Evolutionary conservation across 2,888 invertebrate species (phyloP), one percentile per base, ranked within the genome.

Genomic region (Abrostola triplasia): DNA sequence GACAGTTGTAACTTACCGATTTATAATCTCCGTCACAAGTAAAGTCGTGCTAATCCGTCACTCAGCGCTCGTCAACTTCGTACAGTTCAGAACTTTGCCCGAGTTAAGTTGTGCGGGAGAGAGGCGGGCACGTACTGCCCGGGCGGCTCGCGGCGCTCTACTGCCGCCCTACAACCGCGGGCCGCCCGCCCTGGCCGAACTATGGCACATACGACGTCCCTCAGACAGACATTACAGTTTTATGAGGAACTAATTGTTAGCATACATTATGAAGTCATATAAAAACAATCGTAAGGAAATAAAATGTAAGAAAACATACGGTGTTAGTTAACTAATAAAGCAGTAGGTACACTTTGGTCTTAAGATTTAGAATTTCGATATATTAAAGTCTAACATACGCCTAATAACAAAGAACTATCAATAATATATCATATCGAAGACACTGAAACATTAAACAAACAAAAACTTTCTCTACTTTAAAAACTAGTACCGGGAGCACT

Each of bases 101-200:
- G 73, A 80, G 76, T 76, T 62, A 10, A 10, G n/a, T 5, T 9
- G 47, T 36, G 1, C 35, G 40, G 13, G 52, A 44, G 35, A 12
- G 7, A 36, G 42, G 62, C 59, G 55, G 47, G 68, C 61, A 74
- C 72, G 83, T 64, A 68, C 37, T 60, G 36, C 62, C 64, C 51
- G 56, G 57, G 35, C 72, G 75, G 67, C 66, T 65, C 59, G 62
- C 75, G 73, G 47, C 69, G 59, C 68, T 58, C 68, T 72, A 85
- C 85, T 85, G 84, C 76, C 76, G 64, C 71, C 64, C 66, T 58
- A 42, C 47, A 44, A 13, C 60, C 61, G 24, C 24, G 24, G 24
- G 24, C 24, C 65, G 67, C 67, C 68, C 64, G 57, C 73, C 71
- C 67, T 60, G 53, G 51, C 37, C 50, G 37, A 7, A 42, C 41